A percentile compares a stretch with the other conserved stretches of the same genome.
Conservation (phyloP, 92 coral and sea anemone species). For the Actinostola sp. region DNA sequence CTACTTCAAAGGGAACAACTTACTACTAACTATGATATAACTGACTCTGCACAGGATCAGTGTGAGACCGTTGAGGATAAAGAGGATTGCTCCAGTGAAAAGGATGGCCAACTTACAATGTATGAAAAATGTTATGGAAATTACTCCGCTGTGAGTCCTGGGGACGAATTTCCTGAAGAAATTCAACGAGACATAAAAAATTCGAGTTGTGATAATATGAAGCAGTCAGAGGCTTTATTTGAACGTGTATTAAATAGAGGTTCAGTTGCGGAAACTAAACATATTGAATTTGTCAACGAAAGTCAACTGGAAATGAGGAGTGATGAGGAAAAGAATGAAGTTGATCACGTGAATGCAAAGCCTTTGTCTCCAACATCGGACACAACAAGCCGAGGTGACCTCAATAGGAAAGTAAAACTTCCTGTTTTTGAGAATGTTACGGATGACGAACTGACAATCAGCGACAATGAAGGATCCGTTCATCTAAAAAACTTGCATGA, state of each 20-base stretch:
- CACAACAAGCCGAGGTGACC: constrained; percentile 29
- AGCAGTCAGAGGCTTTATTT: constrained; percentile 64
- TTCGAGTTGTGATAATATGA: constrained; percentile 38
- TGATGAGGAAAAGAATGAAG: constrained; percentile 17
- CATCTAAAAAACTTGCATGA: constrained; percentile 18
- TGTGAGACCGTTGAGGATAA: constrained; percentile 28
- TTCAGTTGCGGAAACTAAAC: constrained; percentile 62
- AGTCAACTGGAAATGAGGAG: constrained; percentile 63
- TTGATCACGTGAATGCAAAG: constrained; percentile 37
- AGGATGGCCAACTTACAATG: constrained; percentile 61
- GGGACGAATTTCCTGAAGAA: constrained; percentile 42
- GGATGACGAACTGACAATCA: constrained; percentile 73
- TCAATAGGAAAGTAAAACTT: constrained; percentile 58
- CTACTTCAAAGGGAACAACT: constrained; percentile 81
- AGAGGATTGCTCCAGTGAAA: constrained; percentile 27
- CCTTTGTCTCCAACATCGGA: constrained; percentile 9
- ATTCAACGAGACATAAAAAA: constrained; percentile 36
- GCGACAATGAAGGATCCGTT: constrained; percentile 58
- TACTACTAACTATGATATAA: constrained; percentile 49
- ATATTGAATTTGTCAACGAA: constrained; percentile 86
- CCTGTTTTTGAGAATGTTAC: constrained; percentile 85
- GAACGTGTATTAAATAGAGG: constrained; percentile 63
- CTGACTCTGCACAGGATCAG: constrained; percentile 39
- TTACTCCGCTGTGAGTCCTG: constrained; percentile 49
- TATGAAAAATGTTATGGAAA: constrained; percentile 80